phyloP scores from a whole-genome alignment of 1,140 invertebrate genomes.

The Frieseomelitta varia region DNA sequence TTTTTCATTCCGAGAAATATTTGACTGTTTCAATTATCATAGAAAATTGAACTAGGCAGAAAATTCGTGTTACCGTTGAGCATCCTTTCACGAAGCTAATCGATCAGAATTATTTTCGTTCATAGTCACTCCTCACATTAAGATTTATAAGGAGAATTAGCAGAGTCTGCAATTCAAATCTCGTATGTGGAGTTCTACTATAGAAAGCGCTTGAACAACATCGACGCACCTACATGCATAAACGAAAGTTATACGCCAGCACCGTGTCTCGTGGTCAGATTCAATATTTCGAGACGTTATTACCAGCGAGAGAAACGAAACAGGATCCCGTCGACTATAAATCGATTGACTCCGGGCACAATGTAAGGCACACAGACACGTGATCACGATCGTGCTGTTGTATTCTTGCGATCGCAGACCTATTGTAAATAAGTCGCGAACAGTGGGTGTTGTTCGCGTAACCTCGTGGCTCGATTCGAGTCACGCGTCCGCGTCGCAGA shows the following conservation, averaged over 20 bases:
- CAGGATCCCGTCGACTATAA: not conserved
- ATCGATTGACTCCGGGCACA: not conserved
- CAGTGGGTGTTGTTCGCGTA: not conserved
- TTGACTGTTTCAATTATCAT: no score
- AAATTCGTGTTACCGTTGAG: no score
- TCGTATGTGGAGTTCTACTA: no score
- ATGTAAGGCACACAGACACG: conserved; percentile 18
- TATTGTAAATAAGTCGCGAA: conserved; percentile 7
- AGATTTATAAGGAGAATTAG: no score
- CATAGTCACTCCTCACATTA: no score
- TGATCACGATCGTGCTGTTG: conserved; percentile 3
- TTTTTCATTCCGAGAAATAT: no score
- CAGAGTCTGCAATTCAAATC: no score
- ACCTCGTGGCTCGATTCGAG: conserved; percentile 2
- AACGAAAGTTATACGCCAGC: not conserved
- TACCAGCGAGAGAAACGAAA: not conserved
- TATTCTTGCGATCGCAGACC: not conserved
- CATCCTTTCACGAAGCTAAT: no score
- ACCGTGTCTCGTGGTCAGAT: not conserved
- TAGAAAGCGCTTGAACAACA: no score
- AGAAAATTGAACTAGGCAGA: no score
- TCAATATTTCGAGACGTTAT: not conserved
- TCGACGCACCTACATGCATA: not conserved
- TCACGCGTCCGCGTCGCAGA: conserved; percentile 34
- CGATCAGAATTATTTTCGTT: no score